phyloP scores from a whole-genome alignment of 2,797 vertebrate genomes.

The Percopsis omiscomaycus region DNA sequence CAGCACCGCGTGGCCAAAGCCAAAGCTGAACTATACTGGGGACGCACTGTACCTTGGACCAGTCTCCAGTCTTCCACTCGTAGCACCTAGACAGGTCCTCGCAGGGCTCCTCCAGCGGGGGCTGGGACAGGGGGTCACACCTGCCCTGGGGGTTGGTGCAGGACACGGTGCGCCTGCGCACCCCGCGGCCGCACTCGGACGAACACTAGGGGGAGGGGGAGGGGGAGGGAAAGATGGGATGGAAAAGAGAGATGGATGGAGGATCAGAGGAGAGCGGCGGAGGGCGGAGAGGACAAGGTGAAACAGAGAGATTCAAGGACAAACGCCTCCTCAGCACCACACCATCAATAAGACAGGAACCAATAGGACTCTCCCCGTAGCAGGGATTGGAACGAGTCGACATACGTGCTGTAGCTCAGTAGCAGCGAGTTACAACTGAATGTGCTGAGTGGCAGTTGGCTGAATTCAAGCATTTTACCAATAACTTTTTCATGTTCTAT shows the following conservation, averaged over 20 bases:
- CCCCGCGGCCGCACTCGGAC: conserved; percentile 85
- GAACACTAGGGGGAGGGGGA: conserved; percentile 82
- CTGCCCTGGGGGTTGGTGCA: conserved; percentile 89
- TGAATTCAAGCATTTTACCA: too few relatives aligned
- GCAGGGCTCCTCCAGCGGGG: conserved; percentile 82
- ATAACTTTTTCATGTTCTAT: too few relatives aligned
- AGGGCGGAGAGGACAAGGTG: neutral
- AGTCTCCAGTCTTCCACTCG: conserved; percentile 96
- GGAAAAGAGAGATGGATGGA: neutral
- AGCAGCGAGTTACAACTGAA: too few relatives aligned
- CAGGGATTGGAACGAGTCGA: too few relatives aligned
- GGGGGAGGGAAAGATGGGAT: neutral
- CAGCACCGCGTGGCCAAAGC: too few relatives aligned
- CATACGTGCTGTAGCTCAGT: too few relatives aligned
- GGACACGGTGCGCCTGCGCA: conserved; percentile 81
- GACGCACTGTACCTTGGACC: conserved; percentile 86
- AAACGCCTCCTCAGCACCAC: conserved; percentile 20
- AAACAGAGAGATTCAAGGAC: neutral
- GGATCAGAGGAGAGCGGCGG: neutral
- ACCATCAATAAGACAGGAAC: conserved; percentile 20
- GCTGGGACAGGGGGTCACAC: conserved; percentile 85
- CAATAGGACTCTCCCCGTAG: neutral
- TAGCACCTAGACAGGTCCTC: conserved; percentile 90
- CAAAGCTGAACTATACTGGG: too few relatives aligned
- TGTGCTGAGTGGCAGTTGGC: too few relatives aligned